phyloP scores from a whole-genome alignment of 2,113 vertebrate genomes.

The Urocynchramus pylzowi region DNA sequence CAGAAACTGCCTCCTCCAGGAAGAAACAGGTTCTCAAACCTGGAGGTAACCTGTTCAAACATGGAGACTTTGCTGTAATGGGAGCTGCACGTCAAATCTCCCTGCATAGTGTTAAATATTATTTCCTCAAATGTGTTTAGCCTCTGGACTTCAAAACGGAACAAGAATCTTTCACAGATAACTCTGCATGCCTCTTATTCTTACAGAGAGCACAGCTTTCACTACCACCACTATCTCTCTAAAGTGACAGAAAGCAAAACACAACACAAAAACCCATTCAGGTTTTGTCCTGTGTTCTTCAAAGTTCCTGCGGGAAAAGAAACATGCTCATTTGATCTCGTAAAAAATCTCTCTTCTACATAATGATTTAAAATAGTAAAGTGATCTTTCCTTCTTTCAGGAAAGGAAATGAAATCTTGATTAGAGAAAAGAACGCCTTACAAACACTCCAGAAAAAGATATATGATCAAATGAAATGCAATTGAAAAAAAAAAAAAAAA shows the following conservation, averaged over 20 bases:
- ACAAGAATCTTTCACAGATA: background rate
- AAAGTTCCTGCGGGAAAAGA: background rate
- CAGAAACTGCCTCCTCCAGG: background rate
- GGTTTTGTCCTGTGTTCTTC: background rate
- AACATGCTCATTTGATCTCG: background rate
- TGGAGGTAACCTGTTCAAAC: background rate
- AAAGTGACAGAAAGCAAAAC: background rate
- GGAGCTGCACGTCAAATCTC: background rate
- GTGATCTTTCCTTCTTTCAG: background rate
- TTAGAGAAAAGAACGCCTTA: background rate
- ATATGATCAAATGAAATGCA: background rate
- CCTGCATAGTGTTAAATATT: background rate
- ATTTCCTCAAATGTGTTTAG: background rate
- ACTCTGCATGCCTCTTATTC: background rate
- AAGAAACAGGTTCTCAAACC: background rate
- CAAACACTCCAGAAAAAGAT: background rate
- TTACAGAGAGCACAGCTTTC: background rate
- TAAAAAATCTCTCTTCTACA: constrained; percentile 23
- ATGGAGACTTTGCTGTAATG: background rate
- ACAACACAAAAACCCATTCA: background rate
- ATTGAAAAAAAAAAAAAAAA: background rate
- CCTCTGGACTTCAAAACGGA: background rate
- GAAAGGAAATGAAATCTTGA: background rate
- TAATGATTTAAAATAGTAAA: constrained; percentile 39
- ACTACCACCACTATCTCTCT: background rate